phyloP scores from a whole-genome alignment of 2,888 invertebrate genomes.

The Aspidiotus destructor region DNA sequence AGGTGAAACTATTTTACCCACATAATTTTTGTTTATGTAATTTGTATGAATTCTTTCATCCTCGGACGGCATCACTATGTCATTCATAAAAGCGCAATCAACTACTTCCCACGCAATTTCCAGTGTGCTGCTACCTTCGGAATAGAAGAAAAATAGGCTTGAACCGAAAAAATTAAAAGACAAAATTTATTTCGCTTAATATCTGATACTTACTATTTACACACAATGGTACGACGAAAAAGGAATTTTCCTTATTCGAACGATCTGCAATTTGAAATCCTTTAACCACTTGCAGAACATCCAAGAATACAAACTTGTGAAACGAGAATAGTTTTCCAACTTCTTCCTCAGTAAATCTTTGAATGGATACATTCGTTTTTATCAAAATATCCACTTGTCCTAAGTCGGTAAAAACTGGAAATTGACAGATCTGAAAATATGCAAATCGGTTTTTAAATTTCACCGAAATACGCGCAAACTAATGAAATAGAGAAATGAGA shows the following conservation, averaged over 20 bases:
- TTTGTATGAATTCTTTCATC: conserved; percentile 5
- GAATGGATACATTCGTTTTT: conserved; percentile 33
- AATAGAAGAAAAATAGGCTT: not conserved
- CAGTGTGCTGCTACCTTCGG: conserved; percentile 10
- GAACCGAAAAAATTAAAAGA: not conserved
- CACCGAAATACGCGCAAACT: not conserved
- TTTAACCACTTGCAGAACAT: conserved; percentile 47
- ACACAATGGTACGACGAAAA: conserved; percentile 43
- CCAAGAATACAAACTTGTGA: conserved; percentile 34
- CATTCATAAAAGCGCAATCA: conserved; percentile 21
- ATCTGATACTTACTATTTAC: conserved; percentile 1
- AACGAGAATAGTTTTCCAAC: conserved; percentile 25
- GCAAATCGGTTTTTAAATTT: not conserved
- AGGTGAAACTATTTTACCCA: conserved; percentile 17
- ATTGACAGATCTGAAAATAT: conserved; percentile 45
- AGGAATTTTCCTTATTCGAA: conserved; percentile 30
- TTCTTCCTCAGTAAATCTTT: conserved; percentile 18
- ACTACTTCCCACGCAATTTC: conserved; percentile 20
- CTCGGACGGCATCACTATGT: conserved; percentile 13
- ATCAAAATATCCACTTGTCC: conserved; percentile 48
- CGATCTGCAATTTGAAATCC: conserved; percentile 25
- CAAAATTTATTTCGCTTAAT: not conserved
- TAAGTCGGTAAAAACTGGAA: conserved; percentile 63
- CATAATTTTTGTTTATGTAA: conserved; percentile 6
- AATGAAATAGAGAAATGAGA: not conserved